phyloP scores from a whole-genome alignment of 2,888 invertebrate species.

The Romanomermis culicivorax region DNA sequence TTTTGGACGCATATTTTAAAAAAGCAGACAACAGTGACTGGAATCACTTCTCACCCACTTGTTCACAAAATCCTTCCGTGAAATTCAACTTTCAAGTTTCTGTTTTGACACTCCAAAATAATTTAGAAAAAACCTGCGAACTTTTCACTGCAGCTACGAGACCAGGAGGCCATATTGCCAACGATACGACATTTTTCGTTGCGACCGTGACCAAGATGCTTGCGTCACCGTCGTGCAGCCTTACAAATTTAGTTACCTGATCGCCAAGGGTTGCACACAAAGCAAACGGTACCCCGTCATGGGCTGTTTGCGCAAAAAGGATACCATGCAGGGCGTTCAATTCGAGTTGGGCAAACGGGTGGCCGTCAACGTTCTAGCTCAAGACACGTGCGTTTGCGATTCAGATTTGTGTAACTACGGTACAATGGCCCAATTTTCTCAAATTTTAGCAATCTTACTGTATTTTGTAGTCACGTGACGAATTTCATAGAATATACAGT shows the following conservation, averaged over 20 bases:
- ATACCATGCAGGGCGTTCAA: neutral
- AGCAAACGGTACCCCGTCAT: neutral
- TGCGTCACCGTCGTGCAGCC: neutral
- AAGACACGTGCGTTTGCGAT: neutral
- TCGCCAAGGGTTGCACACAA: neutral
- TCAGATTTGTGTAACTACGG: neutral
- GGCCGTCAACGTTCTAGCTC: neutral
- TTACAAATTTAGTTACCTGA: neutral
- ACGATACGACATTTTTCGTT: neutral
- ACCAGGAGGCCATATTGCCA: neutral
- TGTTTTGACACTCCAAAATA: no score
- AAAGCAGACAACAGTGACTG: no score
- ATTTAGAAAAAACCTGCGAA: no score
- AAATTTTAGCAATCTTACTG: no score
- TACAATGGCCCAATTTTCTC: no score
- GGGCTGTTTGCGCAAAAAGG: neutral
- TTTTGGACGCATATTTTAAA: no score
- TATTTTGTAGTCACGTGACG: no score
- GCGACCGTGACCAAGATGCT: neutral
- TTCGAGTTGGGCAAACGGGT: neutral
- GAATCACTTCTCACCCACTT: no score
- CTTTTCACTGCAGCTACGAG: no score
- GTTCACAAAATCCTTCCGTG: no score
- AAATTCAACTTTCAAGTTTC: no score
- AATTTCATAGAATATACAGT: no score